These are phyloP conservation scores for Lepidocyrtinus sp. DNA, from an alignment of 2,888 invertebrate species.

Conservation along the genomic window DNA sequence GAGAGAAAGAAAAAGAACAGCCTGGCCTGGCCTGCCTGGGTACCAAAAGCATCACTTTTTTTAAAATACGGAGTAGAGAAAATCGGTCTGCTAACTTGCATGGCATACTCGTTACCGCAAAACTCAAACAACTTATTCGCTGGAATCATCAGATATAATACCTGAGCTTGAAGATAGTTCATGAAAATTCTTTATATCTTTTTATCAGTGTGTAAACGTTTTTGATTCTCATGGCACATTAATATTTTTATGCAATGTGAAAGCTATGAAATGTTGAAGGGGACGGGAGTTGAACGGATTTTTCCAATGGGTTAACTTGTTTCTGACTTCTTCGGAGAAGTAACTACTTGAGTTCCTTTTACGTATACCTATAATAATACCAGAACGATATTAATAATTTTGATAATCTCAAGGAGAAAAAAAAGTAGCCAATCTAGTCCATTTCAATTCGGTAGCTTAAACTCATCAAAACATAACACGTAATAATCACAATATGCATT, in stretches of 20 bases:
- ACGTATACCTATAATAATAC: neutral
- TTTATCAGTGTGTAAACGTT: neutral
- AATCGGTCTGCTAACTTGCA: neutral
- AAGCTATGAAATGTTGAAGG: neutral
- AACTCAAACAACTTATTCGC: slow-evolving; percentile 18
- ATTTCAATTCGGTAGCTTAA: slow-evolving; percentile 56
- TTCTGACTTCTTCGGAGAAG: neutral
- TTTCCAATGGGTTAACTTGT: slow-evolving; percentile 4
- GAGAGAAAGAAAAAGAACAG: no score
- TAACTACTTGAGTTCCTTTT: neutral
- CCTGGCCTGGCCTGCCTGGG: neutral
- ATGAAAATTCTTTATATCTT: no score
- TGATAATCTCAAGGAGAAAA: slow-evolving; percentile 9
- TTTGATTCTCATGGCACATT: slow-evolving; percentile 6
- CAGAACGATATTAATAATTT: slow-evolving; percentile 8
- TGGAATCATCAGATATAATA: slow-evolving; percentile 14
- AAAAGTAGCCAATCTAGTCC: slow-evolving; percentile 50
- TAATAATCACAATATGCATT: slow-evolving; percentile 53
- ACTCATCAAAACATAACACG: slow-evolving; percentile 60
- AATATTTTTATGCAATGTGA: slow-evolving; percentile 1
- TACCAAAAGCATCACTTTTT: no score
- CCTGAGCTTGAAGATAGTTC: slow-evolving; percentile 10
- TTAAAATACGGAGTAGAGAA: neutral
- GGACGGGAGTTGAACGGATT: slow-evolving; percentile 9
- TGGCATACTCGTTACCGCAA: slow-evolving; percentile 5